These are phyloP conservation scores for Lithobates pipiens DNA, from an alignment of 2,797 vertebrate species.

Conservation along the genomic window DNA sequence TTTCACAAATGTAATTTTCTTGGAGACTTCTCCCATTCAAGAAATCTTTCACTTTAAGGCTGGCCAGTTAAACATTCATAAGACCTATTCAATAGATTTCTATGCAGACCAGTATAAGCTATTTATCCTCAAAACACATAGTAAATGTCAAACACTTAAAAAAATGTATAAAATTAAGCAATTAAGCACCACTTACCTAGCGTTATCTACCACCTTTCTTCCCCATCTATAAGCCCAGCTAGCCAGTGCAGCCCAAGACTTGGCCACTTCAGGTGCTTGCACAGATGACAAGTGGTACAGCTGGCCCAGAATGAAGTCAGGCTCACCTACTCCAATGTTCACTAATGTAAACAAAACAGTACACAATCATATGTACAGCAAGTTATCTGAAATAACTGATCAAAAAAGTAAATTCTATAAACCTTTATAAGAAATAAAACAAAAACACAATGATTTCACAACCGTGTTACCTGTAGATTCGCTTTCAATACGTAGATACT, in stretches of 20 bases:
- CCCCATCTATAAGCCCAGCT: slow-evolving; percentile 99
- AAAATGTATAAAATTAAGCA: too few species aligned
- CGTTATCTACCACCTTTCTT: slow-evolving; percentile 96
- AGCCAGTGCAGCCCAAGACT: slow-evolving; percentile 97
- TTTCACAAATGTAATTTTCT: too few species aligned
- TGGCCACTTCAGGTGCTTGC: slow-evolving; percentile 95
- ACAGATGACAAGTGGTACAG: slow-evolving; percentile 94
- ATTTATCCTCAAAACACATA: too few species aligned
- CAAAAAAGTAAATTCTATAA: neutral
- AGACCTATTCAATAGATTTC: too few species aligned
- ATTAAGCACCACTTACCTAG: slow-evolving; percentile 81
- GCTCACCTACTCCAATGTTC: slow-evolving; percentile 95
- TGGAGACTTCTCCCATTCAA: too few species aligned
- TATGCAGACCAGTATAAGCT: too few species aligned
- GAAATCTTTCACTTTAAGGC: too few species aligned
- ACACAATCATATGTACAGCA: neutral
- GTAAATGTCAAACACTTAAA: neutral
- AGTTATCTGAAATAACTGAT: neutral
- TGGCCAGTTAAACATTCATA: too few species aligned
- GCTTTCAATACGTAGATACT: slow-evolving; percentile 79
- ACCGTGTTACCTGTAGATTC: slow-evolving; percentile 79
- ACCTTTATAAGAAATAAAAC: neutral
- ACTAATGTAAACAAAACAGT: slow-evolving; percentile 74
- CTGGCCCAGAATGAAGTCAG: slow-evolving; percentile 94
- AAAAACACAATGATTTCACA: neutral